Evolutionary conservation across 2,797 vertebrate species (phyloP), one percentile per base, ranked within the genome.

Genomic region (Melanotaenia pygmaea): DNA sequence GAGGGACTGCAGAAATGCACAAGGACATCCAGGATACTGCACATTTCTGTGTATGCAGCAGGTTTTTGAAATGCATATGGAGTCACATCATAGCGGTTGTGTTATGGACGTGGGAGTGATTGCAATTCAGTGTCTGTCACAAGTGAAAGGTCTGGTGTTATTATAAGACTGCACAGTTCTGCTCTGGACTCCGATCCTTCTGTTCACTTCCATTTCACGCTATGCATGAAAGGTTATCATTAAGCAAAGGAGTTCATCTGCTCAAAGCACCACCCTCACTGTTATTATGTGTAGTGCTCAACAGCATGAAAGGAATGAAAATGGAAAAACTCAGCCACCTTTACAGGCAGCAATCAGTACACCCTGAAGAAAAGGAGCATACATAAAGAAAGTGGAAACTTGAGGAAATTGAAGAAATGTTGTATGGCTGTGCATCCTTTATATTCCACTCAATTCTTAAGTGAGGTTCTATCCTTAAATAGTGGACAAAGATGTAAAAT

Each of bases 1-100:
- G 81, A 92, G 87, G 72, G 76, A 83, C 81, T 72, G 77, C 75
- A 81, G 67, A 82, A 85, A 79, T 53, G 67, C 45, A 86, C 86
- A 91, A 89, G 90, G 92, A 88, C 88, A 32, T 59, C 51, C 65
- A 71, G 70, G 64, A 67, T 76, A 64, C 54, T 30, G 8, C 59
- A 10, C 37, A 2, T 74, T 79, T 79, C 35, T 84, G 79, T 77
- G 64, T 28, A 53, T 67, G 79, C 78, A 74, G 74, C 81, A 73
- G 47, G 59, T 82, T 76, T 67, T 38, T 66, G 43, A 59, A 13
- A 76, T 59, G 60, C 64, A 70, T 20, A 63, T 68, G 72, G 70
- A 76, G 80, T 74, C 65, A 50, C 63, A 59, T 63, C 51, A 47
- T 24, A 63, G 51, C 12, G 30, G 28, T 38, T 58, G 26, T 59